Evolutionary conservation across 2,888 invertebrate genomes (phyloP).

Genomic region (Teleogryllus oceanicus): DNA sequence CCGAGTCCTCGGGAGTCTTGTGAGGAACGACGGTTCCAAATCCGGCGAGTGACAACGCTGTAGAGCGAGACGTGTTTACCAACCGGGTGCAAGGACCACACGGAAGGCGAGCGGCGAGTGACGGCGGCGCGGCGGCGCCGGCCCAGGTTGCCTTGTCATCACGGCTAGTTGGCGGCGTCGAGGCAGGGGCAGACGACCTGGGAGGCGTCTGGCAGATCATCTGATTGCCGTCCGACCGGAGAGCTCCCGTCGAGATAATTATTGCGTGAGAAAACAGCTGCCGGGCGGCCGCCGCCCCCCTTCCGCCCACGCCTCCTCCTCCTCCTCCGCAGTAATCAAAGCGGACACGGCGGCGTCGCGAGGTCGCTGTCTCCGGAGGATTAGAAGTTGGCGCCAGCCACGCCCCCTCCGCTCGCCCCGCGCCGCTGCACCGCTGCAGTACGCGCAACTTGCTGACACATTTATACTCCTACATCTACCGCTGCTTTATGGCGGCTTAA

Average conservation of each 20-base stretch:
- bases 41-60: background rate
- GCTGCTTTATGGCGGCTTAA: too few species aligned
- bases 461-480: too few species aligned
- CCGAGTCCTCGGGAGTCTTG: too few species aligned
- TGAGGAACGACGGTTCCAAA: background rate
- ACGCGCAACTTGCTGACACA: too few species aligned
- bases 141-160: constrained; percentile 24
- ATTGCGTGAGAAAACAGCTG: constrained; percentile 36
- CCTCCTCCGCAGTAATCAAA: constrained; percentile 33
- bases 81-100: background rate
- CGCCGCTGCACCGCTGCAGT: too few species aligned
- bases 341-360: background rate
- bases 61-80: background rate
- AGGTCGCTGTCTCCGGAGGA: too few species aligned
- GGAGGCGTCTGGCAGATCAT: background rate
- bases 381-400: too few species aligned
- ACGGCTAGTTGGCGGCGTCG: constrained; percentile 18
- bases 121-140: background rate
- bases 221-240: background rate
- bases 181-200: background rate
- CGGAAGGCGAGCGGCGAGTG: background rate
- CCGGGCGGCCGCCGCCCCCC: constrained; percentile 23
- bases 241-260: constrained; percentile 26
- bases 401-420: too few species aligned
- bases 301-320: constrained; percentile 21